Conservation (phyloP, 1,140 invertebrate genomes). For the Neodiprion lecontei region DNA sequence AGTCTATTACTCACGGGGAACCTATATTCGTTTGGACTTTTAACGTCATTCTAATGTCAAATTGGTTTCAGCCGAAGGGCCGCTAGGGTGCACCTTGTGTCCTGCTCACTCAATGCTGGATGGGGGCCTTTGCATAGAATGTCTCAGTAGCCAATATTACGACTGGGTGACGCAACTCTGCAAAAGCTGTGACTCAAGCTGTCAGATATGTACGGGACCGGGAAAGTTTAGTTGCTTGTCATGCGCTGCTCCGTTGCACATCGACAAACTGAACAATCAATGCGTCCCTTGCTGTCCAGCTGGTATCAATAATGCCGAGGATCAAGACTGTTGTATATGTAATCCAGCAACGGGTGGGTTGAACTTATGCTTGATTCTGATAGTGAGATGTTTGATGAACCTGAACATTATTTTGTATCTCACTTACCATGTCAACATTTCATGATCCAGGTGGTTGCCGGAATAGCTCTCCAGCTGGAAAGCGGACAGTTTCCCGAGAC, state of each 20-base stretch:
- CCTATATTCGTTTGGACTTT: too few relatives aligned
- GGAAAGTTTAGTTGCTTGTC: slow-evolving; percentile 73
- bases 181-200: slow-evolving; percentile 72
- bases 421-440: neutral
- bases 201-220: slow-evolving; percentile 72
- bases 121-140: slow-evolving; percentile 76
- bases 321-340: slow-evolving; percentile 70
- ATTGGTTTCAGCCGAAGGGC: too few relatives aligned
- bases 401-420: slow-evolving; percentile 9
- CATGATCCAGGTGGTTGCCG: slow-evolving; percentile 67
- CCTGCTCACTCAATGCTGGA: slow-evolving; percentile 75
- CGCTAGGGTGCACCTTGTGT: slow-evolving; percentile 59
- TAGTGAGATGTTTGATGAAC: slow-evolving; percentile 20
- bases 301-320: slow-evolving; percentile 56
- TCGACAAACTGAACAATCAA: slow-evolving; percentile 75
- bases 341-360: slow-evolving; percentile 71
- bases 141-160: slow-evolving; percentile 75
- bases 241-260: slow-evolving; percentile 69
- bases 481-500: slow-evolving; percentile 68
- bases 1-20: too few relatives aligned
- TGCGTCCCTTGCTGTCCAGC: slow-evolving; percentile 73
- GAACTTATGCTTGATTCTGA: slow-evolving; percentile 23
- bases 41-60: too few relatives aligned
- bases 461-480: slow-evolving; percentile 76
- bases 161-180: slow-evolving; percentile 74